phyloP scores from a whole-genome alignment of 2,797 vertebrate genomes.

The Merluccius polli region DNA sequence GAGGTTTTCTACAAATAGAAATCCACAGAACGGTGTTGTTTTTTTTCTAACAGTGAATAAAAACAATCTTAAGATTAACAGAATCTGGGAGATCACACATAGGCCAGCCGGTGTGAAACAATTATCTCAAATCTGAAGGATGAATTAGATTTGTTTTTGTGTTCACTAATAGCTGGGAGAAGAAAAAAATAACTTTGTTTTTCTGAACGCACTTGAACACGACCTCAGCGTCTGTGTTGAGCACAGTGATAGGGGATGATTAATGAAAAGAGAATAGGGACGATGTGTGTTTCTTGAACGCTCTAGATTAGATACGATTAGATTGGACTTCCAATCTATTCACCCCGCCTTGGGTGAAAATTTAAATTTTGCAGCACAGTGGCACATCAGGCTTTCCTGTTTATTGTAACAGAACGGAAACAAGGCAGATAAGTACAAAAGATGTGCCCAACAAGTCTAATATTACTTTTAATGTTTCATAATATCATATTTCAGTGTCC shows the following conservation, averaged over 20 bases:
- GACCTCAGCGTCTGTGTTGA: not conserved
- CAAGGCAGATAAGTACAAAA: too few relatives aligned
- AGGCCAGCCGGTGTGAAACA: not conserved
- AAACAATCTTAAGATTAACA: not conserved
- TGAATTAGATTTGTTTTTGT: not conserved
- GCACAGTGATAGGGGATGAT: not conserved
- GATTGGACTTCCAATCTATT: not conserved
- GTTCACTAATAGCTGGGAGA: not conserved
- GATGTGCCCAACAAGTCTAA: too few relatives aligned
- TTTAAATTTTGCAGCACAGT: too few relatives aligned
- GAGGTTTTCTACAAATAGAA: not conserved
- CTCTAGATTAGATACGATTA: not conserved
- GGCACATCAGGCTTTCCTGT: too few relatives aligned
- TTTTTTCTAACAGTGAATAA: not conserved
- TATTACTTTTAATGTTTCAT: too few relatives aligned
- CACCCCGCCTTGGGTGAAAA: too few relatives aligned
- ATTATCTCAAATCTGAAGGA: not conserved
- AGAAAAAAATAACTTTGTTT: not conserved
- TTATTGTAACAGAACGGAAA: too few relatives aligned
- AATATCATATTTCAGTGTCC: too few relatives aligned
- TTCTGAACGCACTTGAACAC: not conserved
- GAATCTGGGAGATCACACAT: not conserved
- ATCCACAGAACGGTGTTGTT: not conserved
- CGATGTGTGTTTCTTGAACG: not conserved
- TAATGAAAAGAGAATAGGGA: not conserved